Evolutionary conservation across 2,888 invertebrate species (phyloP).

Genomic region (Nomada flava): DNA sequence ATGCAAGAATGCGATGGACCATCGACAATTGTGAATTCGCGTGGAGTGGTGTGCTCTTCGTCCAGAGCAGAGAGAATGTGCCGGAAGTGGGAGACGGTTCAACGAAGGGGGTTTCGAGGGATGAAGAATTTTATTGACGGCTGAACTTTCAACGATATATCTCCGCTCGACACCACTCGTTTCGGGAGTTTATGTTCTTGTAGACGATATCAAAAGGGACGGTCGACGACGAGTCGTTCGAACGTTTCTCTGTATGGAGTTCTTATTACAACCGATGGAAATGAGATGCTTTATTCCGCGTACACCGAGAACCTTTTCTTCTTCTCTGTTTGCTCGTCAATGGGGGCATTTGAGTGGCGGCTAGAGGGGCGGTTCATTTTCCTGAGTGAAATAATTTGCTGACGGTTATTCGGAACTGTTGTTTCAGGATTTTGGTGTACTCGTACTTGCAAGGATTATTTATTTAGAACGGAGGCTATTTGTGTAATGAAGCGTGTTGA

Average conservation of each 20-base stretch:
- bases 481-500: no score
- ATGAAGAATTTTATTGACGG: conserved; percentile 51
- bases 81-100: neutral
- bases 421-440: no score
- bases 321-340: neutral
- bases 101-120: conserved; percentile 44
- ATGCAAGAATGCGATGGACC: conserved; percentile 25
- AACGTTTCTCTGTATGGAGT: neutral
- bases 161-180: conserved; percentile 43
- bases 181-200: conserved; percentile 51
- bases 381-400: no score
- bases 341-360: no score
- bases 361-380: no score
- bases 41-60: conserved; percentile 6
- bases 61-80: neutral
- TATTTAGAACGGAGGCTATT: no score
- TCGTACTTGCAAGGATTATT: no score
- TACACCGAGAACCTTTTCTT: neutral
- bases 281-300: conserved; percentile 11
- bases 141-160: conserved; percentile 50
- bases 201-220: conserved; percentile 48
- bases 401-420: no score
- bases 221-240: neutral
- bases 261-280: conserved; percentile 14
- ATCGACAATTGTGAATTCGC: conserved; percentile 12